These are phyloP conservation scores for Huso huso DNA, from an alignment of 2,797 vertebrate species.

Conservation along the genomic window DNA sequence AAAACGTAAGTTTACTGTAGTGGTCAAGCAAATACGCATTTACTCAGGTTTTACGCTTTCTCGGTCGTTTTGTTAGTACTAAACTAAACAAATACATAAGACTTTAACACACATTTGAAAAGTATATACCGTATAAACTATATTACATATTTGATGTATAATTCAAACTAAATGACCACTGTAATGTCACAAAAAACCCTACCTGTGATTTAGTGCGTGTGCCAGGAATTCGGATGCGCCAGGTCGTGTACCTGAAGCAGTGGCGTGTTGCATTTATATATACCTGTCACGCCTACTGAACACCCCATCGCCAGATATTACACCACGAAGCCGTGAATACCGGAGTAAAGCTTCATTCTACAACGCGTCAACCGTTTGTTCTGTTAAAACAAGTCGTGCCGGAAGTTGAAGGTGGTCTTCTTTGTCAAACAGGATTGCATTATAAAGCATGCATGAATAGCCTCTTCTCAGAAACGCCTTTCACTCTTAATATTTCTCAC, in stretches of 20 bases:
- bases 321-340: background rate
- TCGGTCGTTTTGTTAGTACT: no score
- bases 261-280: slow-evolving; percentile 43
- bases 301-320: slow-evolving; percentile 21
- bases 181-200: background rate
- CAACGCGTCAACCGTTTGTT: background rate
- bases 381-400: background rate
- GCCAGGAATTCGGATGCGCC: background rate
- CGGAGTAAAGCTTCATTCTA: no score
- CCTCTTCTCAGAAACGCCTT: background rate
- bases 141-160: no score
- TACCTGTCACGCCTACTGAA: slow-evolving; percentile 42
- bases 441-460: background rate
- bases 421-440: background rate
- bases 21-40: no score
- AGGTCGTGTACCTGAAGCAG: slow-evolving; percentile 17
- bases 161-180: no score
- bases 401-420: background rate
- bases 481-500: background rate
- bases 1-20: no score
- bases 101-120: no score
- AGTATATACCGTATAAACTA: no score
- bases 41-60: no score
- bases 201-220: background rate
- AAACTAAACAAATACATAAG: no score